These are phyloP conservation scores for Philypnodon macrostomus DNA, from an alignment of 2,797 vertebrate genomes.

Conservation along the genomic window DNA sequence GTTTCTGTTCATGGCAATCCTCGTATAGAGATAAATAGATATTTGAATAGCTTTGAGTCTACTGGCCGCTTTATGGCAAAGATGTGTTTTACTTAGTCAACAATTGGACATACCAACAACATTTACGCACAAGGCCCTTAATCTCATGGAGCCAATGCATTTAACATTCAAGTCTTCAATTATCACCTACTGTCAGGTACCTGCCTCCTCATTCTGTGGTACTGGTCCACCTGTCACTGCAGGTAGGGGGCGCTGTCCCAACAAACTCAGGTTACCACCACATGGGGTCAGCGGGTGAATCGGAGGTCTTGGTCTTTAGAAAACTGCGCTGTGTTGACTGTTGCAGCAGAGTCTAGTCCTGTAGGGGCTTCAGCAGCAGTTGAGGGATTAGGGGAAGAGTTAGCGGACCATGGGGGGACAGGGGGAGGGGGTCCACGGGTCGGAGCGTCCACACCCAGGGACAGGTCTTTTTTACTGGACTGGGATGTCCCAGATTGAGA, in stretches of 20 bases:
- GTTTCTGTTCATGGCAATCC: no score
- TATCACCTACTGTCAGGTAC: constrained; percentile 48
- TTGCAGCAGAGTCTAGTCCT: constrained; percentile 38
- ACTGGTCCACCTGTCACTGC: constrained; percentile 68
- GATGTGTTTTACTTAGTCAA: no score
- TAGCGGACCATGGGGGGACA: constrained; percentile 67
- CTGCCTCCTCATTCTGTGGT: constrained; percentile 70
- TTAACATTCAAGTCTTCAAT: constrained; percentile 61
- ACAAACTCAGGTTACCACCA: constrained; percentile 60
- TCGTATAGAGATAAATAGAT: no score
- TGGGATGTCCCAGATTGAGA: constrained; percentile 67
- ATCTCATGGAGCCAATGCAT: no score
- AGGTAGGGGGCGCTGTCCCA: constrained; percentile 58
- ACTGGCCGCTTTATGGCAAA: constrained; percentile 27
- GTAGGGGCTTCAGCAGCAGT: constrained; percentile 67
- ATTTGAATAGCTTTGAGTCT: constrained; percentile 37
- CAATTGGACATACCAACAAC: constrained; percentile 27
- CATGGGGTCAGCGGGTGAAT: constrained; percentile 77
- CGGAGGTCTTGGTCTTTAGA: constrained; percentile 96
- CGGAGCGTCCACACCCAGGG: constrained; percentile 55
- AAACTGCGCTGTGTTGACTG: constrained; percentile 81
- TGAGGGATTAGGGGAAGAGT: constrained; percentile 75
- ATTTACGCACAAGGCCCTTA: constrained; percentile 27
- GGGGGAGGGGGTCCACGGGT: constrained; percentile 43
- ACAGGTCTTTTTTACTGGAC: constrained; percentile 50